These are phyloP conservation scores for Pediacus dermestoides DNA, from an alignment of 2,888 invertebrate species.

Conservation along the genomic window DNA sequence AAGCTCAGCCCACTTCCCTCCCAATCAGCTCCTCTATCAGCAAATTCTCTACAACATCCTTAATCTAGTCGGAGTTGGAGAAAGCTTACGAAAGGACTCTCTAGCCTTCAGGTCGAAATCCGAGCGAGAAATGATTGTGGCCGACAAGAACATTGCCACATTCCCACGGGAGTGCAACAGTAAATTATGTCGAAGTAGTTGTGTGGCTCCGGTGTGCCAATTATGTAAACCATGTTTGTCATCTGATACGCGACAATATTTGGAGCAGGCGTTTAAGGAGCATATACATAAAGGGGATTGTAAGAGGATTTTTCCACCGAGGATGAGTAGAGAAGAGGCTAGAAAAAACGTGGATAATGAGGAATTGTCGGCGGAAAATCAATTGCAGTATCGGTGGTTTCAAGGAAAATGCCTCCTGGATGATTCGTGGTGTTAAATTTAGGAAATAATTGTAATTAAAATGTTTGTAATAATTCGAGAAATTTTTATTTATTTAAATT, in stretches of 20 bases:
- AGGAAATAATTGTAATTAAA: too few species aligned
- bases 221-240: conserved; percentile 77
- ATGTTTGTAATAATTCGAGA: too few species aligned
- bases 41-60: conserved; percentile 86
- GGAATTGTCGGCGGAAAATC: conserved; percentile 64
- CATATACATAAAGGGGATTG: conserved; percentile 77
- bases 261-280: conserved; percentile 73
- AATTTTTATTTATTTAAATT: too few species aligned
- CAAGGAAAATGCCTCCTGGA: conserved; percentile 84
- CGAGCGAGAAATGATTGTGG: conserved; percentile 49
- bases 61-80: conserved; percentile 71
- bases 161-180: conserved; percentile 65
- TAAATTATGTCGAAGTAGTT: conserved; percentile 57
- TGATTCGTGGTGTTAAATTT: conserved; percentile 72
- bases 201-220: conserved; percentile 65
- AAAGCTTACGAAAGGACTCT: conserved; percentile 49
- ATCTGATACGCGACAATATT: conserved; percentile 53
- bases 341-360: conserved; percentile 49
- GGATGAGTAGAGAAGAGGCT: conserved; percentile 48
- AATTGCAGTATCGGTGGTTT: conserved; percentile 79
- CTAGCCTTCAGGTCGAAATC: conserved; percentile 33
- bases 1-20: conserved; percentile 88
- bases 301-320: conserved; percentile 76
- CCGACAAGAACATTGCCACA: conserved; percentile 77
- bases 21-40: conserved; percentile 83